Evolutionary conservation across 2,888 invertebrate species (phyloP), one percentile per base, ranked within the genome.

Genomic region (Nomada flava): DNA sequence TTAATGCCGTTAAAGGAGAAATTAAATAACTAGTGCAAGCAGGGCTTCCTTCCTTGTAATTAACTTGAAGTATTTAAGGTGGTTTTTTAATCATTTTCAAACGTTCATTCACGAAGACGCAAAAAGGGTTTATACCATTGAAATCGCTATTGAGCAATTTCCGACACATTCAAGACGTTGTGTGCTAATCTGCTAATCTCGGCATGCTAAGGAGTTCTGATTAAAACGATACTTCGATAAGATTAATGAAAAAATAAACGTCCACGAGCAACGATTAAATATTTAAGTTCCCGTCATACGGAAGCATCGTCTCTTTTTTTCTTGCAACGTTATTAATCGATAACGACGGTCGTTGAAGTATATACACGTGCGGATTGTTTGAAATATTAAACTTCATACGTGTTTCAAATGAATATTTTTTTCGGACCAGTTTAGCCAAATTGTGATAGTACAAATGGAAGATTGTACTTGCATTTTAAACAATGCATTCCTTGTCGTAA

Each of bases 201-300:
- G 13, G 29, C 5, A 57, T 13, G 29, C 20, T 23, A 29, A 26
- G n/a, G 11, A 18, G 3, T 2, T 1, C 11, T 26, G 20, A 20
- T 55, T 23, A 20, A 23, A 23, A 20, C 20, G 23, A 57, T 20
- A 57, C 57, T 3, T 57, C 57, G 80, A 78, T 80, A 72, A 72
- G 62, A 63, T 50, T 60, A 53, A 44, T 36, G 29, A 53, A 20
- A 18, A 36, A n/a, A 20, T 11, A 63, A 15, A 47, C n/a, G 3
- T 44, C 13, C 4, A 15, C 13, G 15, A 72, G 18, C 1, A 2
- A 2, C 13, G 42, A 42, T 29, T 11, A 57, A 50, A 26, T 72
- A 68, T 55, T 67, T 57, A 67, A 73, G 23, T 47, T 47, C 15
- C 23, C 18, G n/a, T 15, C 10, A 29, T 44, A 20, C 3, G 1